These are phyloP conservation scores for Slavum lentiscoides DNA, from an alignment of 2,888 invertebrate genomes.

Conservation along the genomic window DNA sequence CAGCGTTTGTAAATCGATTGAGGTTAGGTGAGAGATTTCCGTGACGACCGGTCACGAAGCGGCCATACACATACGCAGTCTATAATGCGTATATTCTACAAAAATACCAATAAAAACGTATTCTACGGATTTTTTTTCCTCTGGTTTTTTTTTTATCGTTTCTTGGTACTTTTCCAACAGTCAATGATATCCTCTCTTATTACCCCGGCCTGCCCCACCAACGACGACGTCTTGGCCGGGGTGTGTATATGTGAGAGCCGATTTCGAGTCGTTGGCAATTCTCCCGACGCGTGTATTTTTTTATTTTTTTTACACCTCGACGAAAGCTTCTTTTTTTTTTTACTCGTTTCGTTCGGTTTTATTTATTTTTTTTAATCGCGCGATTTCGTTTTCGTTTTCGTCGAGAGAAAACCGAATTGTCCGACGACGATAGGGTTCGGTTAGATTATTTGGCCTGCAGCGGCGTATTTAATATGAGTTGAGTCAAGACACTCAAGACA, in stretches of 20 bases:
- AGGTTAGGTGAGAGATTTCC: too few species aligned
- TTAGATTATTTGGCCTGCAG: too few species aligned
- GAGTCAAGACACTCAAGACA: too few species aligned
- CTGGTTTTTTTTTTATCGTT: neutral
- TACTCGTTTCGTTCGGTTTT: constrained; percentile 11
- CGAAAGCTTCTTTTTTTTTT: neutral
- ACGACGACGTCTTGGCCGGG: neutral
- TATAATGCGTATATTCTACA: too few species aligned
- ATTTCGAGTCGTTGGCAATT: constrained; percentile 33
- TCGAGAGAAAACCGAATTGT: too few species aligned
- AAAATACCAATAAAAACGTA: neutral
- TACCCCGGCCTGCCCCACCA: neutral
- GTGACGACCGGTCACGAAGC: neutral
- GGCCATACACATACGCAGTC: neutral
- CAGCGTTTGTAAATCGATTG: too few species aligned
- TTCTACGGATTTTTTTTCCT: neutral
- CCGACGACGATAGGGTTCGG: too few species aligned
- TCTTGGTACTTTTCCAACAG: constrained; percentile 43
- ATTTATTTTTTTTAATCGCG: neutral
- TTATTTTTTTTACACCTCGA: neutral
- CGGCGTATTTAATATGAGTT: too few species aligned
- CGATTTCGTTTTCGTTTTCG: neutral
- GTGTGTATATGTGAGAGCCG: neutral
- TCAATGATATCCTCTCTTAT: constrained; percentile 15
- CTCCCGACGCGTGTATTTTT: neutral